Evolutionary conservation across 1,140 invertebrate species (phyloP), one percentile per base, ranked within the genome.

Genomic region (Euura lappo): DNA sequence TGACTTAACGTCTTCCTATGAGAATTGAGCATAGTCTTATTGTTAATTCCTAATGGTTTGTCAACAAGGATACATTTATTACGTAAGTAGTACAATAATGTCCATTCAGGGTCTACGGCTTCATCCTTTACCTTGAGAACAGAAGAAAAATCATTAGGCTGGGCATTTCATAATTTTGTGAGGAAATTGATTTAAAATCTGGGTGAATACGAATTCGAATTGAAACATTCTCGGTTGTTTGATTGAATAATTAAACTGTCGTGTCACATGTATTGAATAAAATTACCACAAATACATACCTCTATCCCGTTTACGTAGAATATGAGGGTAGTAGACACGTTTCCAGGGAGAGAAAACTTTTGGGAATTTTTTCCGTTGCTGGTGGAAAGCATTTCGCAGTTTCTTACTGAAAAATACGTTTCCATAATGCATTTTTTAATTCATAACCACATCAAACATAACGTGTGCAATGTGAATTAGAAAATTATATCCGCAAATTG

Each of bases 61-160:
- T 8, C 10, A 60, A 60, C 87, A 91, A 89, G 89, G 89, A 91
- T 91, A 93, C 92, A 84, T 84, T 95, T 96, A 76, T 91, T 93
- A 47, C 96, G 89, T 13, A 97, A 86, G 85, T 96, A 98, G 82
- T 92, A 93, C 1, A 97, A 85, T 6, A 98, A 84, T 0, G 95
- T 97, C 91, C 93, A 95, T 90, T 95, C 94, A 77, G 96, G 96
- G 82, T 97, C 92, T 0, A 95, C 90, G 76, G 91, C 87, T 6
- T 85, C 71, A 80, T 96, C 95, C 44, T 89, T 88, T 28, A 96
- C 90, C 95, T 96, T 78, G 69, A 87, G 88, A 79, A 65, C 44
- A n/a, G n/a, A 69, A 11, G 43, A 8, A 64, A 65, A 11, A 75
- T 28, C 0, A 28, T 28, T 28, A 28, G 28, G 28, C 28, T 28